Evolutionary conservation across 2,888 invertebrate species (phyloP).

Genomic region (Dioctria rufipes): DNA sequence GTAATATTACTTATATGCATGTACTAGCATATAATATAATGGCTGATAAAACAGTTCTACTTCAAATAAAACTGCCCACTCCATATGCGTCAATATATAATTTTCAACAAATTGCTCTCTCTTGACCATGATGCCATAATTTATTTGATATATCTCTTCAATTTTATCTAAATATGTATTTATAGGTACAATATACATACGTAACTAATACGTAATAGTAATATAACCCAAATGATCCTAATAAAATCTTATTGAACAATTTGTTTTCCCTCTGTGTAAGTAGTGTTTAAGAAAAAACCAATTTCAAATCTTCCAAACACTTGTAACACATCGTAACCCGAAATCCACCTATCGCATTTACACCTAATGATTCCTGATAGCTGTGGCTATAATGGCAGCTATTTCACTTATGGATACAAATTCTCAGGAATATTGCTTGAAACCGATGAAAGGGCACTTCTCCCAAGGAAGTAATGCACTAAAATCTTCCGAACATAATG

Average conservation of each 20-base stretch:
- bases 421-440: constrained; percentile 1
- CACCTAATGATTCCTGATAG: constrained; percentile 10
- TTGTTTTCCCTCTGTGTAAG: background rate
- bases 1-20: no score
- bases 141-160: no score
- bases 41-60: no score
- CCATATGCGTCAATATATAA: no score
- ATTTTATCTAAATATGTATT: no score
- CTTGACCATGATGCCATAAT: no score
- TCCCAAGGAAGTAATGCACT: background rate
- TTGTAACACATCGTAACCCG: constrained; percentile 1
- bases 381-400: constrained; percentile 5
- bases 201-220: no score
- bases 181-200: no score
- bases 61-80: no score
- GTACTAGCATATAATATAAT: no score
- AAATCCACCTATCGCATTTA: constrained; percentile 10
- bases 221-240: background rate
- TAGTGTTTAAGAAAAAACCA: background rate
- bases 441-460: background rate
- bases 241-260: background rate
- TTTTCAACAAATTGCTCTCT: no score
- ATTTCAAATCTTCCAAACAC: background rate
- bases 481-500: background rate
- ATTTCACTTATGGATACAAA: constrained; percentile 10